Percentiles rank a stretch among this genome's conserved stretches.
Evolutionary conservation across 2,888 invertebrate genomes (phyloP).

Genomic region (Agriopis aurantiaria): DNA sequence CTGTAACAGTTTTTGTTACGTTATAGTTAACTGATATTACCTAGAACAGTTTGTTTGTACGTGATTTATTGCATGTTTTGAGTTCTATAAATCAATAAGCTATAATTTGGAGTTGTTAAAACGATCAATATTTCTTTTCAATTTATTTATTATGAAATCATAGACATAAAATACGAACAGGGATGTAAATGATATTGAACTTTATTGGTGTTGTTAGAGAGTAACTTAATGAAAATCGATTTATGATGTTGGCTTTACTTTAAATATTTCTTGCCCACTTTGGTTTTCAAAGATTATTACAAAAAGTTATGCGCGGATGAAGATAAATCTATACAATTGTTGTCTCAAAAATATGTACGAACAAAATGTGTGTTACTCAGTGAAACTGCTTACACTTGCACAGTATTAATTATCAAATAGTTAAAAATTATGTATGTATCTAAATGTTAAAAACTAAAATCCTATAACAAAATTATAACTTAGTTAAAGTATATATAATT

Average conservation of each 20-base stretch:
- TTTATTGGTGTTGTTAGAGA: slow-evolving; percentile 27
- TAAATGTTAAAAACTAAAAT: neutral
- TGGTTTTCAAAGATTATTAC: slow-evolving; percentile 16
- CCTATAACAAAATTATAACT: neutral
- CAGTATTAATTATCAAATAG: slow-evolving; percentile 39
- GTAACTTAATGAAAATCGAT: slow-evolving; percentile 27
- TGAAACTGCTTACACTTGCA: slow-evolving; percentile 18
- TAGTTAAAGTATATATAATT: neutral
- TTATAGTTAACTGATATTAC: slow-evolving; percentile 19
- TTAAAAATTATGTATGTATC: slow-evolving; percentile 5
- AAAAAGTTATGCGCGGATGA: slow-evolving; percentile 9
- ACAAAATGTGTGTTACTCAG: slow-evolving; percentile 27
- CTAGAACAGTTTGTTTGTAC: slow-evolving; percentile 17
- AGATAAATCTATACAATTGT: slow-evolving; percentile 32
- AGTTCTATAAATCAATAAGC: slow-evolving; percentile 16
- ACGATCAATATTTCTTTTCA: slow-evolving; percentile 1
- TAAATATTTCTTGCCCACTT: slow-evolving; percentile 16
- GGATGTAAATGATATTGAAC: slow-evolving; percentile 39
- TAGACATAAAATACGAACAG: slow-evolving; percentile 26
- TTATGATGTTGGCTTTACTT: slow-evolving; percentile 22
- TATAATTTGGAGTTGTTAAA: slow-evolving; percentile 4
- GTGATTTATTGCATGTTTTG: slow-evolving; percentile 5
- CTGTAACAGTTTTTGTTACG: slow-evolving; percentile 24
- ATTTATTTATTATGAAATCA: neutral
- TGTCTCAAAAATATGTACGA: slow-evolving; percentile 44